phyloP scores from a whole-genome alignment of 2,797 vertebrate genomes.

The Darevskia mixta region DNA sequence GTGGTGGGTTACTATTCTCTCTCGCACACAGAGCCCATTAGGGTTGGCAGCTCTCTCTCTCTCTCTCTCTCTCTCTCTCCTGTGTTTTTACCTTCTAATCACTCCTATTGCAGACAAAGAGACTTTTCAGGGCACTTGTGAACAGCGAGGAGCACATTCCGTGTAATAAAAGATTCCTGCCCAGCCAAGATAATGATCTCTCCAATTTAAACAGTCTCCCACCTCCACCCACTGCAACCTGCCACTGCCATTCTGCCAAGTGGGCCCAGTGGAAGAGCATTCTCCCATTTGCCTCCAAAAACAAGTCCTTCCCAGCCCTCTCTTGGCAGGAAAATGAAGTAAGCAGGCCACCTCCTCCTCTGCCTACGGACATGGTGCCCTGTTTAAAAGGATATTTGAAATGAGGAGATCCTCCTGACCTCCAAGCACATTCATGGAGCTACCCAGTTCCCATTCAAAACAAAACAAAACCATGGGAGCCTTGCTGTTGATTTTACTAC shows the following conservation, averaged over 20 bases:
- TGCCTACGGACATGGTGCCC: too few species aligned
- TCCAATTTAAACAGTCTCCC: background rate
- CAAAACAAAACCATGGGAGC: background rate
- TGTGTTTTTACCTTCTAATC: background rate
- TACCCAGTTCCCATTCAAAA: background rate
- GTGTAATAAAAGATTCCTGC: constrained; percentile 1
- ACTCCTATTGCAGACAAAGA: constrained; percentile 7
- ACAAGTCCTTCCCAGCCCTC: too few species aligned
- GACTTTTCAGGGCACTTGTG: constrained; percentile 11
- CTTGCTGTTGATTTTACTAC: background rate
- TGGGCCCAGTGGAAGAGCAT: background rate
- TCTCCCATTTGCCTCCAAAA: background rate
- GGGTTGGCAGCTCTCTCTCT: constrained; percentile 1
- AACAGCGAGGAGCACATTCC: background rate
- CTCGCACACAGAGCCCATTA: background rate
- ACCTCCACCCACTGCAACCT: background rate
- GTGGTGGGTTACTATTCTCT: background rate
- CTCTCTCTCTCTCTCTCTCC: background rate
- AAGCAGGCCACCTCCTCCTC: background rate
- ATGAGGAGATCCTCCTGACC: background rate
- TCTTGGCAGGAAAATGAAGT: background rate
- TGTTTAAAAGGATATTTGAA: background rate
- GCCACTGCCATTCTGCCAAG: background rate
- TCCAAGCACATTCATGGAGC: background rate
- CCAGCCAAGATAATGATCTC: background rate